Percentiles rank a stretch among this genome's conserved stretches.
phyloP scores from a whole-genome alignment of 2,888 invertebrate genomes.

The Mimas tiliae region DNA sequence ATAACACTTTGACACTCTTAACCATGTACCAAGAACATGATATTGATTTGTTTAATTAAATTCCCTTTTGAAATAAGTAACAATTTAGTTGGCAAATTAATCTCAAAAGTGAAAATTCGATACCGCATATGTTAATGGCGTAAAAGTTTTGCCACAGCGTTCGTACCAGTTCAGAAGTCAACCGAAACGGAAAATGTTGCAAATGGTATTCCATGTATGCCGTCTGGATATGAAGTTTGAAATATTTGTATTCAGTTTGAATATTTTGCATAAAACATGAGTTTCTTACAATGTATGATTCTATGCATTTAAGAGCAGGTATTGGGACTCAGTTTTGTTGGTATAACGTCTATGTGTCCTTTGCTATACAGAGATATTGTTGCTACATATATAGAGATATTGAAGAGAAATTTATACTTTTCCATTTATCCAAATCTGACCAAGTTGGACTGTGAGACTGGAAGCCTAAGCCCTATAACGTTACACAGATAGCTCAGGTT shows the following conservation, averaged over 20 bases:
- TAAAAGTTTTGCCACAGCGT: slow-evolving; percentile 15
- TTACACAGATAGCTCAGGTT: no score
- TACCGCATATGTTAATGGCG: slow-evolving; percentile 2
- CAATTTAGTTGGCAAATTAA: neutral
- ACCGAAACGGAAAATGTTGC: slow-evolving; percentile 21
- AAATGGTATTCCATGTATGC: neutral
- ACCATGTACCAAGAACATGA: no score
- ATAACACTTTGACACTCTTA: no score
- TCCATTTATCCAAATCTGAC: no score
- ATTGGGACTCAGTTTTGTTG: neutral
- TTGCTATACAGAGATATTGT: no score
- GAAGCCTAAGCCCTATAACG: no score
- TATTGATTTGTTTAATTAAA: neutral
- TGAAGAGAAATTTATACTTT: no score
- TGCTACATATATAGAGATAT: no score
- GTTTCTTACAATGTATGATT: neutral
- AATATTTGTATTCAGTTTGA: neutral
- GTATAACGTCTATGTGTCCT: neutral
- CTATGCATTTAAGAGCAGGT: neutral
- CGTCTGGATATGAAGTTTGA: neutral
- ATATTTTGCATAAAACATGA: neutral
- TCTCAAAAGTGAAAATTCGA: slow-evolving; percentile 4
- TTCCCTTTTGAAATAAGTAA: neutral
- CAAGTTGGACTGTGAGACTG: no score
- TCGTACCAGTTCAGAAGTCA: slow-evolving; percentile 19